Evolutionary conservation across 2,888 invertebrate genomes (phyloP).

Genomic region (Tetropium fuscum): DNA sequence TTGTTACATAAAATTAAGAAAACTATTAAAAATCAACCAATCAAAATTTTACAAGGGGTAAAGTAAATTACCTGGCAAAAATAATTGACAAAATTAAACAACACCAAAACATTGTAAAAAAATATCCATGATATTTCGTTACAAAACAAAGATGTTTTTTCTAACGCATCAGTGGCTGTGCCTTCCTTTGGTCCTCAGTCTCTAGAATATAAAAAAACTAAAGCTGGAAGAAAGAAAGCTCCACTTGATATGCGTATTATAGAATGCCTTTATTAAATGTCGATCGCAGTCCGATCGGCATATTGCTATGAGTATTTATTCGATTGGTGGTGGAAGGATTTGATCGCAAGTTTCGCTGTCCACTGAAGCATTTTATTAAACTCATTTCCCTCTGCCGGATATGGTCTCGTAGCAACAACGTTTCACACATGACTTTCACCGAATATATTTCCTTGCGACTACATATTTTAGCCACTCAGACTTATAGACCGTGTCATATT

Average conservation of each 20-base stretch:
- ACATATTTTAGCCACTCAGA: no score
- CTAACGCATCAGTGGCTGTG: no score
- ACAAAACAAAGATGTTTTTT: no score
- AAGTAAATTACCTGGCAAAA: no score
- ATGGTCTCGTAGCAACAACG: constrained; percentile 49
- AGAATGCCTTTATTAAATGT: constrained; percentile 23
- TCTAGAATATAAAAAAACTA: not conserved
- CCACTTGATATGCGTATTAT: not conserved
- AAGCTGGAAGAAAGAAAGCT: not conserved
- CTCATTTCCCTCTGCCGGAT: constrained; percentile 49
- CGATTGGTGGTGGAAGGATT: constrained; percentile 18
- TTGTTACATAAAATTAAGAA: no score
- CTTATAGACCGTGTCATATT: no score
- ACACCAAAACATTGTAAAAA: no score
- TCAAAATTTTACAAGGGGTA: no score
- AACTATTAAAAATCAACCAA: no score
- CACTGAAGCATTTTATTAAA: constrained; percentile 36
- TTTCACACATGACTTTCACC: constrained; percentile 50
- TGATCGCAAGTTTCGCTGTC: constrained; percentile 14
- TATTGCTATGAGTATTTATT: constrained; percentile 12
- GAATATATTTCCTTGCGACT: constrained; percentile 45
- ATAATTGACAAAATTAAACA: no score
- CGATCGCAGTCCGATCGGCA: not conserved
- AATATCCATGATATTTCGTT: no score
- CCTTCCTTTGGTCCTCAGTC: no score